Evolutionary conservation across 92 coral and sea anemone genomes (phyloP), one percentile per base, ranked within the genome.

Genomic region (Desmophyllum pertusum): DNA sequence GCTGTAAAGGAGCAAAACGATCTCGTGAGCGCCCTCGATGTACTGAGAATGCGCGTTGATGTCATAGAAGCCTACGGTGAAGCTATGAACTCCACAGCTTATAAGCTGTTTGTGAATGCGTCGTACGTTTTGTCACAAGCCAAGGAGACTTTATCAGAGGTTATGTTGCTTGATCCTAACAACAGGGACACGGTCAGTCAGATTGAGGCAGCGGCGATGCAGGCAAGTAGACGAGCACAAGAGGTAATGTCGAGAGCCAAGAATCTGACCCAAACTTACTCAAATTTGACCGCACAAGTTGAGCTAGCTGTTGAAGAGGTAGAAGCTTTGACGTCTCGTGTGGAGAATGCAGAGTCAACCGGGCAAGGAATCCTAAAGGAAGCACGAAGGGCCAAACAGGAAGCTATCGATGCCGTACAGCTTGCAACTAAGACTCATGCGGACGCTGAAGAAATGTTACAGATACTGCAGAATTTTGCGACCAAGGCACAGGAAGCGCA

Each of bases 401-500:
- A 90, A 77, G 98, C 96, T 1, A 85, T 40, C 14, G 77, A 80
- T 38, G 98, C 99, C 8, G 89, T 90, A 13, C 84, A 84, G n/a
- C 88, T 93, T 45, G 95, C 99, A 25, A 77, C 46, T n/a, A 87
- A 85, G 69, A 92, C 95, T 17, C 90, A 90, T 75, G 51, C 83
- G 23, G 98, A 96, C 71, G 93, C 96, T 3, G 75, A 38, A 70
- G 94, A 90, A 79, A 96, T 95, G 92, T 84, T 88, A 0, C 70
- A 85, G 74, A 89, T 91, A 64, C 79, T 96, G 25, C 79, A 57
- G 52, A 81, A 88, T 42, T 96, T 96, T 66, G 94, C 70, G 25
- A 57, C 86, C 45, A 90, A 84, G 81, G 89, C 98, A 6, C 48
- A 77, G 37, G 85, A 92, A 59, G 98, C 99, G 4, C 84, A 89